Evolutionary conservation across 30 jellyfish, hydroid and myxozoan species (phyloP).

Genomic region (Aurelia sp.): DNA sequence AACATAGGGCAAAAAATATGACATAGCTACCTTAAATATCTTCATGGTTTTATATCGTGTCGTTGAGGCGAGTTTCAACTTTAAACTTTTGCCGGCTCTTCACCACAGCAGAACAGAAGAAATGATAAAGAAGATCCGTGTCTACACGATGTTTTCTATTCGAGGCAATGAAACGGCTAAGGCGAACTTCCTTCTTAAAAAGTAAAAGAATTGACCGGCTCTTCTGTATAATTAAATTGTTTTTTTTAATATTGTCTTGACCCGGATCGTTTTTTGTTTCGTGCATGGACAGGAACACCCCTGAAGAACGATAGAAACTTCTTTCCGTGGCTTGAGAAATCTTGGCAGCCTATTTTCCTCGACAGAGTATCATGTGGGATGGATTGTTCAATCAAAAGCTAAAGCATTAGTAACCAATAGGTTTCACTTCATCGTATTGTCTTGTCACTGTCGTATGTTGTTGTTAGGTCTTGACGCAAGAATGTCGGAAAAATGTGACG

Average conservation of each 20-base stretch:
- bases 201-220: conserved; percentile 71
- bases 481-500: conserved; percentile 21
- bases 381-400: conserved; percentile 36
- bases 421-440: conserved; percentile 10
- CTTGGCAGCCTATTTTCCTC: conserved; percentile 30
- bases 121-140: conserved; percentile 16
- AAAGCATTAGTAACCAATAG: neutral
- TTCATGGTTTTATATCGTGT: conserved; percentile 4
- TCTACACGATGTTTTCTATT: conserved; percentile 1
- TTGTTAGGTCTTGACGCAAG: conserved; percentile 30
- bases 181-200: conserved; percentile 67
- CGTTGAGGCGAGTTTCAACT: neutral
- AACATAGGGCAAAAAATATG: neutral
- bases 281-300: conserved; percentile 52
- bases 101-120: conserved; percentile 6
- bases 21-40: conserved; percentile 5
- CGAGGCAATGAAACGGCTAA: conserved; percentile 20
- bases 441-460: conserved; percentile 41
- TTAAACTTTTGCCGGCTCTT: conserved; percentile 48
- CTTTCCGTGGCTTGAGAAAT: conserved; percentile 20
- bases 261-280: conserved; percentile 45
- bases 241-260: conserved; percentile 63
- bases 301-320: neutral
- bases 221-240: conserved; percentile 57
- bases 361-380: conserved; percentile 41